Conservation (phyloP, 2,888 invertebrate genomes). For the Ctenicera cuprea region DNA sequence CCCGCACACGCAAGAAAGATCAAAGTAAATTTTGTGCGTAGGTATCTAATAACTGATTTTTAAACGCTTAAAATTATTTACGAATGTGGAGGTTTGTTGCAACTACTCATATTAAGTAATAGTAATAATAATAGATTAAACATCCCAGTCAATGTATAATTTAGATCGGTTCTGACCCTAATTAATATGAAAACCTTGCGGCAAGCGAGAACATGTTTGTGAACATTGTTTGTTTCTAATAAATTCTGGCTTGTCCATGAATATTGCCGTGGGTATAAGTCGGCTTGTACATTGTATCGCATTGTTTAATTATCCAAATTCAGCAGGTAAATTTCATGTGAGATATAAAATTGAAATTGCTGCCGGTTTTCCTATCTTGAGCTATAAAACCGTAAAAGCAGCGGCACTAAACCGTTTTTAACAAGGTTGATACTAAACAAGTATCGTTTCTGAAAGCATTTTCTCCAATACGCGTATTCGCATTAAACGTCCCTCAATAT, state of each 20-base stretch:
- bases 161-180: no score
- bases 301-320: conserved; percentile 41
- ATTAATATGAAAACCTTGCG: no score
- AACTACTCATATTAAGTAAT: neutral
- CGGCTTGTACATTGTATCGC: conserved; percentile 22
- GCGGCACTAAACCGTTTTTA: conserved; percentile 46
- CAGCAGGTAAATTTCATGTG: conserved; percentile 32
- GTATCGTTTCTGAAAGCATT: conserved; percentile 38
- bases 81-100: neutral
- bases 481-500: conserved; percentile 20
- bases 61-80: neutral
- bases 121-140: no score
- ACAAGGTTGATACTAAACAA: conserved; percentile 45
- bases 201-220: neutral
- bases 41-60: neutral
- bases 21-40: conserved; percentile 1
- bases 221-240: neutral
- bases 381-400: conserved; percentile 45
- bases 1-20: neutral
- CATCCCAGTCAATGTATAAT: no score
- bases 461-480: conserved; percentile 28
- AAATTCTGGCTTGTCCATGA: neutral
- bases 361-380: conserved; percentile 42
- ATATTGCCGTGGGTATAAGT: neutral
- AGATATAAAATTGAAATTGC: conserved; percentile 42